A percentile compares a stretch with the other conserved stretches of the same genome.
phyloP scores from a whole-genome alignment of 2,797 vertebrate genomes.

The Hirundo rustica region DNA sequence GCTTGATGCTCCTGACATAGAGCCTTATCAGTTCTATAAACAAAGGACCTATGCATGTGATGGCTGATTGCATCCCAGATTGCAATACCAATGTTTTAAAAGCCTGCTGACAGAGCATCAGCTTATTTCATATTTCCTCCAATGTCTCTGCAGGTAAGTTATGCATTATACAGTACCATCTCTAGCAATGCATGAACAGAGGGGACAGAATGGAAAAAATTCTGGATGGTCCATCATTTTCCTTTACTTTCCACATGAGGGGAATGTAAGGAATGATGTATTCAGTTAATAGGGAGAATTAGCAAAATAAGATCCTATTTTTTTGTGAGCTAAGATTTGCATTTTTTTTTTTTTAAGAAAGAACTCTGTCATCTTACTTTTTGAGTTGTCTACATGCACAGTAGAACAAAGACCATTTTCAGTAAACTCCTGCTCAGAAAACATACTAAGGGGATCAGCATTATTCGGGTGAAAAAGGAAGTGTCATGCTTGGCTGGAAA shows the following conservation, averaged over 20 bases:
- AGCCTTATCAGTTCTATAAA: constrained; percentile 53
- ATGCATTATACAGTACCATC: constrained; percentile 4
- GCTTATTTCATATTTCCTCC: constrained; percentile 46
- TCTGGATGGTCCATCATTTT: not conserved
- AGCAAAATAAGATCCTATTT: not conserved
- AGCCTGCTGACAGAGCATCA: constrained; percentile 64
- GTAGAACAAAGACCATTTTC: constrained; percentile 25
- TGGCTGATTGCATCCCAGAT: constrained; percentile 47
- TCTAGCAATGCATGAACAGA: not conserved
- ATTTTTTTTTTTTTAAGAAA: not conserved
- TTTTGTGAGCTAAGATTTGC: not conserved
- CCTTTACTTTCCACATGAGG: not conserved
- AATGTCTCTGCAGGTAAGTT: constrained; percentile 44
- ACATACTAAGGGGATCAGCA: not conserved
- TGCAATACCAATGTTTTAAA: constrained; percentile 58
- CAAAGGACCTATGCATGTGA: constrained; percentile 31
- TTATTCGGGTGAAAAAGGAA: constrained; percentile 13
- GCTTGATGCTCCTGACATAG: not conserved
- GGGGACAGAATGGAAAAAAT: constrained; percentile 27
- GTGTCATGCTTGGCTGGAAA: not conserved
- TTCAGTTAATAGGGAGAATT: not conserved
- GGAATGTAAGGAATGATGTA: not conserved
- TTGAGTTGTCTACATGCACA: not conserved
- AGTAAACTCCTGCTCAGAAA: not conserved
- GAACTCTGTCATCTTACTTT: not conserved